Evolutionary conservation across 2,797 vertebrate genomes (phyloP).

Genomic region (Hemibagrus guttatus): DNA sequence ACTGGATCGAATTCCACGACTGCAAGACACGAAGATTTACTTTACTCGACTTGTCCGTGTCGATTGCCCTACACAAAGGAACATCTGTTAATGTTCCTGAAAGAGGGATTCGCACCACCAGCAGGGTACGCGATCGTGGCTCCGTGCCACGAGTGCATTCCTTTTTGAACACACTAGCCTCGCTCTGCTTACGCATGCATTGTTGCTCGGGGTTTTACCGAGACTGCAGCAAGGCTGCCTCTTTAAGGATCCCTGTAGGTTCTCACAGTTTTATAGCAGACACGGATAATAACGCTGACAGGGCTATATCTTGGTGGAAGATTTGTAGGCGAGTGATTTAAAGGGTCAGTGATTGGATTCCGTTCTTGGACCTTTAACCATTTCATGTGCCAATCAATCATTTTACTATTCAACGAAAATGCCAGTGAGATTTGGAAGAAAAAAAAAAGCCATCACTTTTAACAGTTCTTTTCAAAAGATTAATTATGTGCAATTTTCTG

Average conservation of each 20-base stretch:
- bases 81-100: constrained; percentile 23
- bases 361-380: not conserved
- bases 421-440: not conserved
- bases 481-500: constrained; percentile 66
- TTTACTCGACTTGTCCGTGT: constrained; percentile 15
- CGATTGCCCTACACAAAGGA: constrained; percentile 8
- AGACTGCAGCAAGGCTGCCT: constrained; percentile 19
- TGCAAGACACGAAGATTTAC: not conserved
- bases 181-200: constrained; percentile 15
- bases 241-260: constrained; percentile 18
- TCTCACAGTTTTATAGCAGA: constrained; percentile 11
- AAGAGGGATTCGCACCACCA: constrained; percentile 15
- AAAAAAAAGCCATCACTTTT: not conserved
- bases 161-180: not conserved
- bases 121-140: not conserved
- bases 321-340: not conserved
- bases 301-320: not conserved
- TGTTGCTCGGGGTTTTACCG: not conserved
- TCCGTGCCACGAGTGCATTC: constrained; percentile 17
- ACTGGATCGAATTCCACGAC: not conserved
- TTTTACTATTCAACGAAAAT: not conserved
- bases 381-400: not conserved
- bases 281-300: constrained; percentile 3
- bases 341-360: not conserved
- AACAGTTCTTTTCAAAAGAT: not conserved